Evolutionary conservation across 2,113 vertebrate genomes (phyloP), one percentile per base, ranked within the genome.

Genomic region (Sinocyclocheilus maitianheensis): DNA sequence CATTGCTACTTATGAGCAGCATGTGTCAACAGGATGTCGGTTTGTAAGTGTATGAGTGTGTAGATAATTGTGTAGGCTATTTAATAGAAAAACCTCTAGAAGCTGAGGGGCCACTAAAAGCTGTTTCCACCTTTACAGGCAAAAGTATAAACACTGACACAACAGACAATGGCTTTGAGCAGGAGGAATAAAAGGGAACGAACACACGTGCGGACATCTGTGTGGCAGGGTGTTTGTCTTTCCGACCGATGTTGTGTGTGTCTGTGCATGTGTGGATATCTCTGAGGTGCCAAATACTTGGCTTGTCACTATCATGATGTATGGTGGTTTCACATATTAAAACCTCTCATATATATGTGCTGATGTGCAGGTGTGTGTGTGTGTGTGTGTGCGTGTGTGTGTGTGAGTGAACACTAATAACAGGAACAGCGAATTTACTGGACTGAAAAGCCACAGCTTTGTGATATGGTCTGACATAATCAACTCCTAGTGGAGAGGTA

Each of bases 81-180:
- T 85, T 76, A 67, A 80, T 62, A 22, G 89, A 87, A 91, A 87
- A 83, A 24, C 77, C 2, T 74, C 75, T 58, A 34, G 16, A 83
- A 71, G 40, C 60, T 58, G 30, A 86, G 87, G 10, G 5, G 81
- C 72, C 84, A 84, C 83, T 90, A 89, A 91, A 88, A 90, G 88
- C 88, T 88, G 91, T 92, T 91, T 92, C 88, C 93, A 87, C 81
- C 89, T 93, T 92, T 91, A 91, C 53, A 90, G 90, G 65, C 46
- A 85, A 63, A 78, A 81, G 85, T 89, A 90, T 88, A 87, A 91
- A 91, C 86, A 91, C 26, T 77, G 12, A 71, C 48, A 82, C 55
- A 90, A 24, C 43, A 83, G 71, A 51, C 85, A 86, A 86, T 86
- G 11, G 67, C 13, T 63, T 22, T 55, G 22, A 83, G 81, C 76